Conservation (phyloP, 1,140 invertebrate species). For the Ceratina calcarata region DNA sequence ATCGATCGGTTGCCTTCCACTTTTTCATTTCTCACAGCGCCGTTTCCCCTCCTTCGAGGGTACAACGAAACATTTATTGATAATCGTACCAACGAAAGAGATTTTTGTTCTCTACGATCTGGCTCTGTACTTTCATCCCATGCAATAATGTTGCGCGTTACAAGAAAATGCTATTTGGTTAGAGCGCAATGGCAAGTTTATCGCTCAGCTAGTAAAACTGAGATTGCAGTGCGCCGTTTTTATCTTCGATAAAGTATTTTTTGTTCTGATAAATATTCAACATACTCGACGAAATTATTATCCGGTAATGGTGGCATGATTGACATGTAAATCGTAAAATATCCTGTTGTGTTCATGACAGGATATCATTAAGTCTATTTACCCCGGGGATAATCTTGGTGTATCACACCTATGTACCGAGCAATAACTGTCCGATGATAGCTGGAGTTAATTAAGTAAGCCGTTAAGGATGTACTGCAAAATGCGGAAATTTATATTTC, state of each 20-base stretch:
- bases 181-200: background rate
- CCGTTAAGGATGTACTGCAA: conserved; percentile 39
- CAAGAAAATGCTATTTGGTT: background rate
- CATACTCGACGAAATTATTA: conserved; percentile 36
- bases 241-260: conserved; percentile 4
- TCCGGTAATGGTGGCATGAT: conserved; percentile 41
- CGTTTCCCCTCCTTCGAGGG: background rate
- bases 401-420: background rate
- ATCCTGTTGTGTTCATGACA: conserved; percentile 44
- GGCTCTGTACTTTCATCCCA: background rate
- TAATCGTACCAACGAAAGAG: background rate
- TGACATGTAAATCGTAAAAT: conserved; percentile 62
- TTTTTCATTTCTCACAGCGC: conserved; percentile 2
- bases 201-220: background rate
- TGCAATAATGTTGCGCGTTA: background rate
- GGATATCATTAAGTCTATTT: conserved; percentile 48
- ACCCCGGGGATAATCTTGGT: conserved; percentile 16
- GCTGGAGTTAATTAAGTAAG: conserved; percentile 52
- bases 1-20: background rate
- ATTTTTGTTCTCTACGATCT: background rate
- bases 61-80: background rate
- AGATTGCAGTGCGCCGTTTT: too few relatives aligned
- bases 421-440: conserved; percentile 57
- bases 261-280: conserved; percentile 56
- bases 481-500: conserved; percentile 39